Base-by-base conservation (phyloP, 2,888 invertebrate genomes). In the Metopia argyrocephala region DNA sequence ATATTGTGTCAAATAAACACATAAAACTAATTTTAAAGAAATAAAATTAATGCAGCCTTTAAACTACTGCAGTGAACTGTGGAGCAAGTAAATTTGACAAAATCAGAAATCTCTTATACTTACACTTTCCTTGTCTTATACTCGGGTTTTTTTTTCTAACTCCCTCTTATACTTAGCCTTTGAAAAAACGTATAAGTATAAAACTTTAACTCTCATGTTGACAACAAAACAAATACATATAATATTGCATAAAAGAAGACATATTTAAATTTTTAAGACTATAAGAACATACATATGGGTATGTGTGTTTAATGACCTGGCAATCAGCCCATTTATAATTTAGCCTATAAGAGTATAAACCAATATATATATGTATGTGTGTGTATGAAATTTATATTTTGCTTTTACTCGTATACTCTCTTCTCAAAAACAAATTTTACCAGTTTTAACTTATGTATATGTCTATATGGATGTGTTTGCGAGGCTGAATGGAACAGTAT, bases 301-400 rank as follows among this genome's bases (percentile, higher is more conserved):
- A 27, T 31, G 25, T 23, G 20, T 50, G 50, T 57, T 18, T 9
- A 45, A 28, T 28, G 28, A 23, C 23, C 54, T 79, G 79, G 79
- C 79, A 70, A 56, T 75, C 69, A 65, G 79, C 74, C 74, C 75
- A 79, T 75, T 74, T 75, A 25, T 27, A 46, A 12, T 46, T 64
- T 54, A 52, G 27, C 52, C 52, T 25, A 31, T 50, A 12, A 50
- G 20, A 27, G 25, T 20, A 9, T 57, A 48, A 27, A 21, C 28
- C 15, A 9, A 23, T 2, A 18, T 31, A 27, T 54, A 61, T 66
- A n/a, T 65, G 15, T 9, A 9, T 62, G 9, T 21, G 25, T 5
- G 2, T 18, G 46, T 18, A 48, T 4, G 27, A 25, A n/a, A n/a
- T 18, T 5, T n/a, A 5, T 0, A 20, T 48, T 48, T 69, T 50